phyloP scores from a whole-genome alignment of 1,140 invertebrate genomes.

The Copidosoma floridanum region DNA sequence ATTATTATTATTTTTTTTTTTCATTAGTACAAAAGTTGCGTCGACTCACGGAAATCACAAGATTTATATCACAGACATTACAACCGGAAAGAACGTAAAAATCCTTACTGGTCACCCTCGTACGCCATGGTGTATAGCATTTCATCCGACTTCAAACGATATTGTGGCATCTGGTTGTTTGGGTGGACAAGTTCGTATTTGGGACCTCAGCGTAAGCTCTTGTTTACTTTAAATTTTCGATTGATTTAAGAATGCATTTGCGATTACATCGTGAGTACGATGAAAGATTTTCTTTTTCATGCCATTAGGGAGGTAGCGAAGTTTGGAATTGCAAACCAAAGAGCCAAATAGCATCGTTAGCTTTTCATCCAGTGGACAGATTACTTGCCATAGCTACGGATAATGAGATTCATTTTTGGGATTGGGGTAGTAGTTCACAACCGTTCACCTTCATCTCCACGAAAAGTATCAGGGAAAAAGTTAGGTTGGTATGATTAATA shows the following conservation, averaged over 20 bases:
- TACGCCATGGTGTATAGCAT: conserved; percentile 90
- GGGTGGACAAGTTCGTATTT: conserved; percentile 85
- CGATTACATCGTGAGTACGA: too few species aligned
- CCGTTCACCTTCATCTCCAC: conserved; percentile 74
- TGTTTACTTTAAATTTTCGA: neutral
- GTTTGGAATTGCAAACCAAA: conserved; percentile 75
- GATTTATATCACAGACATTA: conserved; percentile 83
- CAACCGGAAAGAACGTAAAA: conserved; percentile 75
- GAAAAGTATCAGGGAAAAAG: conserved; percentile 73
- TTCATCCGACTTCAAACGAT: conserved; percentile 82
- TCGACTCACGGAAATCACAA: conserved; percentile 91
- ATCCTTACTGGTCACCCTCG: conserved; percentile 80
- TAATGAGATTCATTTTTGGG: conserved; percentile 87
- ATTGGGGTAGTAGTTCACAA: conserved; percentile 77
- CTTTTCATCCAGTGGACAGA: conserved; percentile 82
- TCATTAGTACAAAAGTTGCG: conserved; percentile 73
- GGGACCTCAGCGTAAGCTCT: conserved; percentile 79
- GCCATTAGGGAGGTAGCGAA: conserved; percentile 84
- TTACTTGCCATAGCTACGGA: conserved; percentile 82
- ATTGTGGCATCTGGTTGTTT: conserved; percentile 86
- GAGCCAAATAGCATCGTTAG: conserved; percentile 76
- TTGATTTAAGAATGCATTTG: too few species aligned
- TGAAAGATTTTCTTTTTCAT: too few species aligned
- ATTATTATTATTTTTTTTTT: conserved; percentile 3
- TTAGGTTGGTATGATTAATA: conserved; percentile 61